A percentile compares a stretch with the other conserved stretches of the same genome.
Evolutionary conservation across 2,888 invertebrate genomes (phyloP).

Genomic region (Drosophila prolongata): DNA sequence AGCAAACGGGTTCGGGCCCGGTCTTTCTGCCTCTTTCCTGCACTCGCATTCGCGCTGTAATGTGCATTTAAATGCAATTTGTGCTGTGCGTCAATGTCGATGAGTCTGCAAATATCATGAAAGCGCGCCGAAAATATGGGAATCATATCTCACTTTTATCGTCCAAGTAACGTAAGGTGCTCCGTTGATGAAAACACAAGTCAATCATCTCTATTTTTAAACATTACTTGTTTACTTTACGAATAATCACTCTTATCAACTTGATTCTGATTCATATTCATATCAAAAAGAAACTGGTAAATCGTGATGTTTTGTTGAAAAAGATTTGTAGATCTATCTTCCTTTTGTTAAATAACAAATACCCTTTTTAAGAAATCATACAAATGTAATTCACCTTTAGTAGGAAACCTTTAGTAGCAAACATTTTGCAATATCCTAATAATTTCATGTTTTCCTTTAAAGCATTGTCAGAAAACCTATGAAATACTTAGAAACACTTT

Average conservation of each 20-base stretch:
- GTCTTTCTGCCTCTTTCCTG: conserved; percentile 54
- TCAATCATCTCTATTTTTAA: conserved; percentile 26
- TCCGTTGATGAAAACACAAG: conserved; percentile 5
- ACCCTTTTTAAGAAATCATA: no score
- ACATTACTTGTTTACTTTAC: conserved; percentile 3
- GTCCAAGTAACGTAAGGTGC: conserved; percentile 2
- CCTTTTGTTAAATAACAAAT: no score
- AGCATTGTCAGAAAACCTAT: not conserved
- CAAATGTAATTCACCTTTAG: no score
- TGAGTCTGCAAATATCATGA: conserved; percentile 9
- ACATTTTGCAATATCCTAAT: no score
- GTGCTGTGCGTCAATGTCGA: conserved; percentile 67
- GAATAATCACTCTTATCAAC: conserved; percentile 22
- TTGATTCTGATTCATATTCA: conserved; percentile 9
- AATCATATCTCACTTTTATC: conserved; percentile 16
- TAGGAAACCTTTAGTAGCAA: no score
- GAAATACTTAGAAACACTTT: conserved; percentile 1
- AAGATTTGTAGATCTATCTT: not conserved
- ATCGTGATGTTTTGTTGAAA: not conserved
- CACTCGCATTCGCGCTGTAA: conserved; percentile 49
- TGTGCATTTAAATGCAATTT: conserved; percentile 69
- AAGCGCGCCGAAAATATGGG: conserved; percentile 15
- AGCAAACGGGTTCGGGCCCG: conserved; percentile 61
- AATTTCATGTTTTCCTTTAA: not conserved
- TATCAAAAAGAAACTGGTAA: not conserved